phyloP scores from a whole-genome alignment of 2,888 invertebrate species.

The Sinodicranocentrus sp. region DNA sequence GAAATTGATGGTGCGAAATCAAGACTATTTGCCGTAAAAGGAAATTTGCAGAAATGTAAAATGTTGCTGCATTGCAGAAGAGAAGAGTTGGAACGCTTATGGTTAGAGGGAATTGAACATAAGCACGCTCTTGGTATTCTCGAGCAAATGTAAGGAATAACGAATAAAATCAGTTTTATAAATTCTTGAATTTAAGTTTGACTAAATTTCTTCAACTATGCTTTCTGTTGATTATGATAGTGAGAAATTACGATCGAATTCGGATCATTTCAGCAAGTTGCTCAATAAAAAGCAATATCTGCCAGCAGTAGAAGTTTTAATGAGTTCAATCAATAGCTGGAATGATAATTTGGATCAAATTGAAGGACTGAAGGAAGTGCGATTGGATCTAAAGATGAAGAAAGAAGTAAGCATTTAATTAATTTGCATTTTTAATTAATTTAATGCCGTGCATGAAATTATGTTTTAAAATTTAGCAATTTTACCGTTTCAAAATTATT shows the following conservation, averaged over 20 bases:
- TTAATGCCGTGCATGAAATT: constrained; percentile 7
- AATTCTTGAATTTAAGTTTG: constrained; percentile 11
- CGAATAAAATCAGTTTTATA: neutral
- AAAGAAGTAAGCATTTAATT: constrained; percentile 81
- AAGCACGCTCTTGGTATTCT: constrained; percentile 92
- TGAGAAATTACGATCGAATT: constrained; percentile 87
- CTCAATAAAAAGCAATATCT: constrained; percentile 88
- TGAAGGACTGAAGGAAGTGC: constrained; percentile 89
- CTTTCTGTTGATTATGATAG: constrained; percentile 79
- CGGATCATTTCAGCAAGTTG: constrained; percentile 84
- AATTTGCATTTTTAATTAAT: constrained; percentile 21
- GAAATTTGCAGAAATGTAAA: constrained; percentile 90
- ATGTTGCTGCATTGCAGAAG: constrained; percentile 91
- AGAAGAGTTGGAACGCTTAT: constrained; percentile 94
- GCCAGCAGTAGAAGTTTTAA: constrained; percentile 89
- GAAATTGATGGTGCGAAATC: constrained; percentile 88
- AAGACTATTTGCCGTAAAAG: constrained; percentile 88
- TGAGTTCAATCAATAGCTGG: constrained; percentile 84
- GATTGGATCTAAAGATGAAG: constrained; percentile 85
- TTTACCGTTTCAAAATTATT: constrained; percentile 37
- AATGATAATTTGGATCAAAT: constrained; percentile 88
- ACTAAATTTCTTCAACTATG: constrained; percentile 3
- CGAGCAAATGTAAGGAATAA: constrained; percentile 88
- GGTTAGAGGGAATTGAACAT: constrained; percentile 98
- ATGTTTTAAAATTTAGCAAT: neutral